Evolutionary conservation across 2,888 invertebrate species (phyloP).

Genomic region (Amphipoea oculea): DNA sequence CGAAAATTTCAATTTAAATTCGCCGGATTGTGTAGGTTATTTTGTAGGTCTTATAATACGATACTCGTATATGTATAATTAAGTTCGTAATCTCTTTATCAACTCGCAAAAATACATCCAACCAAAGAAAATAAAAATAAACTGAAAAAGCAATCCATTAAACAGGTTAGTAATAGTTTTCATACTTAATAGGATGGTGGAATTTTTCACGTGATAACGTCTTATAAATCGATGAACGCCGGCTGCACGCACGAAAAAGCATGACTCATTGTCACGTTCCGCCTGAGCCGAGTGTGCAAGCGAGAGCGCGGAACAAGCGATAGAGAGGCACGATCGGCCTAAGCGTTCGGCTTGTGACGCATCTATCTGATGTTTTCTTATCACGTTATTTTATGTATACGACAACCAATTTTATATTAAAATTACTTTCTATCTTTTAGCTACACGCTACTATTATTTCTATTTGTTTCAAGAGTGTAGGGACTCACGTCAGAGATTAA

Average conservation of each 20-base stretch:
- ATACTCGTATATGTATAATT: neutral
- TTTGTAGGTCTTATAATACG: neutral
- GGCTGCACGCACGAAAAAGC: no score
- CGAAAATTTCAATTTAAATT: slow-evolving; percentile 44
- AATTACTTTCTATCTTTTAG: neutral
- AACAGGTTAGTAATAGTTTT: neutral
- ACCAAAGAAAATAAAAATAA: no score
- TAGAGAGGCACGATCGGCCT: no score
- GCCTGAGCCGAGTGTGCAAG: no score
- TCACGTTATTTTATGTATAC: no score
- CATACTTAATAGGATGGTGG: neutral
- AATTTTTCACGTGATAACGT: neutral
- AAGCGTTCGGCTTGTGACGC: no score
- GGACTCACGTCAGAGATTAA: slow-evolving; percentile 12
- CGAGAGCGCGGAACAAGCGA: no score
- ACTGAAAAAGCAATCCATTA: neutral
- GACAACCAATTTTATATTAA: no score
- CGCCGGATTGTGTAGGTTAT: slow-evolving; percentile 10
- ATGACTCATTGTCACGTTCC: no score
- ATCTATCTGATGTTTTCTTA: no score
- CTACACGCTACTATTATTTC: neutral
- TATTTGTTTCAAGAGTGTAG: neutral
- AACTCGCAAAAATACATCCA: neutral
- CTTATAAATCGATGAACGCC: no score
- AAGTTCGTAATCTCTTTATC: slow-evolving; percentile 8